Base-by-base conservation (phyloP, 2,113 vertebrate genomes). In the Poeciliopsis turrubarensis region DNA sequence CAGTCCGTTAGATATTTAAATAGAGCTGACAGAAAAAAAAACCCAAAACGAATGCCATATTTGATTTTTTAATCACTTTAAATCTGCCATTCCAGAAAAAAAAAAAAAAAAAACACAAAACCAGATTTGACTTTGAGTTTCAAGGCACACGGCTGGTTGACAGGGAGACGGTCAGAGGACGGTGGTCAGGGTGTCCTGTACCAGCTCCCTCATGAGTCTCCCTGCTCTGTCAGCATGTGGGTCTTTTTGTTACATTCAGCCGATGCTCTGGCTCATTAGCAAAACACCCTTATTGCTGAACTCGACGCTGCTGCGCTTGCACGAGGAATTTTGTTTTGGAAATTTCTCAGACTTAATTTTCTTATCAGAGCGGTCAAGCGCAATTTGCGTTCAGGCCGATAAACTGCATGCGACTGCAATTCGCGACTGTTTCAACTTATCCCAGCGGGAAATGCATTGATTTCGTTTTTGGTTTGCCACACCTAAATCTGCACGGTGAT, bases 191-290 rank as follows among this genome's bases (percentile, higher is more conserved):
- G 17, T 75, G 65, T 77, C 34, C 19, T n/a, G 37, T 62, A 30
- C 65, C 5, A 13, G 41, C 74, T 67, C 30, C 60, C 65, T 63
- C 70, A 31, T 63, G 67, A 79, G 71, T 70, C 68, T 84, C 65
- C 37, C 26, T 61, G 70, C 54, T 77, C 75, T n/a, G 57, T 78
- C 84, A 73, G 57, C 81, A 72, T 82, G 72, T 78, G 63, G 41
- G 44, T 39, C 70, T 62, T 60, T 19, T 73, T 54, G 51, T 61
- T 61, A 73, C 57, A 64, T 61, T 77, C 51, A 69, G 31, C 9
- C 1, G 17, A 62, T 62, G 26, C 34, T 41, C 7, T n/a, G 29
- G 57, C 2, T 66, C 44, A 73, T 37, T 57, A 31, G 6, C 22
- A 61, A 65, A 60, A 41, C 30, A 9, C 62, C 3, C 39, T 4